Evolutionary conservation across 2,797 vertebrate species (phyloP).

Genomic region (Staurois parvus): DNA sequence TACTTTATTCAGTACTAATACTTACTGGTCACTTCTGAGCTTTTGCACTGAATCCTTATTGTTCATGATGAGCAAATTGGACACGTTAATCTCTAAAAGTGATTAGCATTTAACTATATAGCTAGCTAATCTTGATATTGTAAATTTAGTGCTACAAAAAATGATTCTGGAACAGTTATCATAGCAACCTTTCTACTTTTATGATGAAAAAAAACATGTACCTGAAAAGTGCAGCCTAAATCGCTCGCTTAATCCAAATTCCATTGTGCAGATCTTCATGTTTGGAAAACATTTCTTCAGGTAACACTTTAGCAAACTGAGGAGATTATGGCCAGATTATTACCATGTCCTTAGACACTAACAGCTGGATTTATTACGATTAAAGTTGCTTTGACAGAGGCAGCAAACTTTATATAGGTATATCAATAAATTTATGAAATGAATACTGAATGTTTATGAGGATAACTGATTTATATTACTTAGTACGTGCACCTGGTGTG

Average conservation of each 20-base stretch:
- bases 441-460: slow-evolving; percentile 72
- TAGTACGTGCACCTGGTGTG: slow-evolving; percentile 70
- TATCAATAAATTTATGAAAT: slow-evolving; percentile 77
- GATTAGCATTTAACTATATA: no score
- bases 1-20: no score
- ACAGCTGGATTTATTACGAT: slow-evolving; percentile 58
- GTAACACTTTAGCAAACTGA: slow-evolving; percentile 60
- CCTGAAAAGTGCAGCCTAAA: slow-evolving; percentile 67
- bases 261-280: slow-evolving; percentile 64
- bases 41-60: no score
- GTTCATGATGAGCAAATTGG: no score
- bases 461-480: slow-evolving; percentile 72
- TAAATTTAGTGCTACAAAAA: not conserved
- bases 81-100: no score
- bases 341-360: slow-evolving; percentile 52
- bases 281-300: slow-evolving; percentile 67
- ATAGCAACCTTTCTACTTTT: not conserved
- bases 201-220: slow-evolving; percentile 16
- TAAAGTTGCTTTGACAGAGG: slow-evolving; percentile 63
- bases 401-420: slow-evolving; percentile 74
- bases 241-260: slow-evolving; percentile 70
- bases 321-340: slow-evolving; percentile 58
- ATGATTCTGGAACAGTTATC: not conserved
- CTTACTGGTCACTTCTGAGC: no score
- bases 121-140: not conserved